These are phyloP conservation scores for Chrysolina americana DNA, from an alignment of 2,888 invertebrate species.

Conservation along the genomic window DNA sequence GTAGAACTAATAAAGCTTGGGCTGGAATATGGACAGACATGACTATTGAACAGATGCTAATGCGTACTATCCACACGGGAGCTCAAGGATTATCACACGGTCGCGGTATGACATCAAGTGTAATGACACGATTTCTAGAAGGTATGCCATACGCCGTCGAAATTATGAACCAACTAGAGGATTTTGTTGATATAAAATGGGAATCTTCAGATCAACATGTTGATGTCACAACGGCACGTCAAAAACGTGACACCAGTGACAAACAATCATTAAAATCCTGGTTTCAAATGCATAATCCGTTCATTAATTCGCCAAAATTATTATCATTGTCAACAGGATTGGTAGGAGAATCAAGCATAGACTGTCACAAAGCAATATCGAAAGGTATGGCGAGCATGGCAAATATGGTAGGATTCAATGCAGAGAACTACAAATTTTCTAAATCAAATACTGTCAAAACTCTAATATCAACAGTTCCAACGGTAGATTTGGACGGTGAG, in stretches of 20 bases:
- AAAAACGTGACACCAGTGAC: constrained; percentile 9
- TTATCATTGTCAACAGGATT: constrained; percentile 19
- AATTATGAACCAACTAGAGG: neutral
- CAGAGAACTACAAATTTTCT: constrained; percentile 9
- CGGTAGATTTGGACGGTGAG: too few species aligned
- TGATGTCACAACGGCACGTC: constrained; percentile 6
- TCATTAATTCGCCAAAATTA: constrained; percentile 2
- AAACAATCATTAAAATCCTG: neutral
- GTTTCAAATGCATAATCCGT: constrained; percentile 2
- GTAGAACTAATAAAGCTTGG: constrained; percentile 26
- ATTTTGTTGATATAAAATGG: neutral
- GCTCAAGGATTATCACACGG: constrained; percentile 26
- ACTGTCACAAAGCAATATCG: constrained; percentile 17
- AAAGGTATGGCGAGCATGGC: too few species aligned
- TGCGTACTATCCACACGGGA: constrained; percentile 17
- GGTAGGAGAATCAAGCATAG: constrained; percentile 10
- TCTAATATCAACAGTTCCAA: too few species aligned
- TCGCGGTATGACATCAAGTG: constrained; percentile 18
- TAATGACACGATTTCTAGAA: constrained; percentile 19
- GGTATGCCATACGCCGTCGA: constrained; percentile 16
- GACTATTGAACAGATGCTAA: constrained; percentile 20
- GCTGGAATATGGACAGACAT: constrained; percentile 17
- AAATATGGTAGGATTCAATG: neutral
- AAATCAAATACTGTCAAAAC: constrained; percentile 11
- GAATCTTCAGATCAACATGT: constrained; percentile 17